Evolutionary conservation across 2,113 vertebrate species (phyloP).

Genomic region (Corydoras maculifer): DNA sequence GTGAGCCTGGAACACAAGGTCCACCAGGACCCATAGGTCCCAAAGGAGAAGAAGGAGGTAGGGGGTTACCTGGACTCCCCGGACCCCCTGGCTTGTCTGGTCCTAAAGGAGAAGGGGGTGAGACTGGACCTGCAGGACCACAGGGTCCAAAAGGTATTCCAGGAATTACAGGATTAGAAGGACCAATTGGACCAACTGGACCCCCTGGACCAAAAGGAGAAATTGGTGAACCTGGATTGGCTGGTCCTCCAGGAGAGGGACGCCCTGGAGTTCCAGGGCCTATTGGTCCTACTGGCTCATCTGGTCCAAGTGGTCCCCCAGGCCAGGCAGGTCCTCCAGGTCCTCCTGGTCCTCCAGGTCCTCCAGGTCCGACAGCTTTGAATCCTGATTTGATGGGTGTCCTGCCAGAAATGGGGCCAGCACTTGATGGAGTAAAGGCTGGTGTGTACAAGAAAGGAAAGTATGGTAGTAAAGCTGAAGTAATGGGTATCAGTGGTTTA

Average conservation of each 20-base stretch:
- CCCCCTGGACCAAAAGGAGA: conserved; percentile 82
- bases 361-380: conserved; percentile 67
- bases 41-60: conserved; percentile 84
- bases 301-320: conserved; percentile 67
- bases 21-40: conserved; percentile 74
- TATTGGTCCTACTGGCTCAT: conserved; percentile 77
- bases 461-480: conserved; percentile 57
- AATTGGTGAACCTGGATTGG: conserved; percentile 60
- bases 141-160: conserved; percentile 90
- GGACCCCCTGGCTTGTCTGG: conserved; percentile 76
- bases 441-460: conserved; percentile 81
- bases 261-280: conserved; percentile 74
- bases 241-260: conserved; percentile 74
- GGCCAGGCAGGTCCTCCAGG: conserved; percentile 81
- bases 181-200: conserved; percentile 81
- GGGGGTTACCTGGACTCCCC: conserved; percentile 76
- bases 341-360: conserved; percentile 81
- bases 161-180: conserved; percentile 77
- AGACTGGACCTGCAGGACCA: conserved; percentile 75
- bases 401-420: conserved; percentile 82
- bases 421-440: conserved; percentile 72
- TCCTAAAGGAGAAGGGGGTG: conserved; percentile 75
- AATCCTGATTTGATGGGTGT: conserved; percentile 79
- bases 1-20: conserved; percentile 81
- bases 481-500: conserved; percentile 55